A percentile compares a stretch with the other conserved stretches of the same genome.
These are phyloP conservation scores for Rugalucina vietnamica DNA, from an alignment of 2,888 invertebrate species.

Conservation along the genomic window DNA sequence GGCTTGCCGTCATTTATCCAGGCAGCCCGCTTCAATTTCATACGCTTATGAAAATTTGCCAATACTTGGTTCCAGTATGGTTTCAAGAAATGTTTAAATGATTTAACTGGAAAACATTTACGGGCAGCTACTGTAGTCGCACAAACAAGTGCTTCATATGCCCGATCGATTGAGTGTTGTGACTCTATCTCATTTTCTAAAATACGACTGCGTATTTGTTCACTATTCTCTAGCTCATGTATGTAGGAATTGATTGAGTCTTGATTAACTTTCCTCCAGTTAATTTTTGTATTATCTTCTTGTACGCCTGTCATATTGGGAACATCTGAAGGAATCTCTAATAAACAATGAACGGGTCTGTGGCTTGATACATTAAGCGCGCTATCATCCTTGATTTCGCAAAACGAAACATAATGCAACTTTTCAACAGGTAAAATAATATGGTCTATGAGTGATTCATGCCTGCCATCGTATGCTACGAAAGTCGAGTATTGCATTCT, in stretches of 20 bases:
- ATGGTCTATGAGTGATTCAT: conserved; percentile 13
- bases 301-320: not conserved
- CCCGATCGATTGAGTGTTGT: not conserved
- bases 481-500: no score
- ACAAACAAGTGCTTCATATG: conserved; percentile 2
- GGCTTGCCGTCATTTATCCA: conserved; percentile 6
- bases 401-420: not conserved
- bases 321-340: not conserved
- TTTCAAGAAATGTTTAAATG: conserved; percentile 11
- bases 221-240: not conserved
- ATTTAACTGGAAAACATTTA: conserved; percentile 12
- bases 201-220: no score
- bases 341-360: not conserved
- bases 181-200: not conserved
- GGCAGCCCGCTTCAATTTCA: not conserved
- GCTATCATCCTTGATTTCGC: conserved; percentile 7
- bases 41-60: not conserved
- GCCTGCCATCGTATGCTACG: not conserved
- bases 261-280: not conserved
- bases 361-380: conserved; percentile 8
- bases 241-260: not conserved
- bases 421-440: conserved; percentile 1
- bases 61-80: conserved; percentile 29
- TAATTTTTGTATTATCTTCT: not conserved
- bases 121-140: not conserved